Percentiles rank a stretch among this genome's conserved stretches.
Conservation (phyloP, 2,113 vertebrate genomes). For the Engystomops pustulosus region DNA sequence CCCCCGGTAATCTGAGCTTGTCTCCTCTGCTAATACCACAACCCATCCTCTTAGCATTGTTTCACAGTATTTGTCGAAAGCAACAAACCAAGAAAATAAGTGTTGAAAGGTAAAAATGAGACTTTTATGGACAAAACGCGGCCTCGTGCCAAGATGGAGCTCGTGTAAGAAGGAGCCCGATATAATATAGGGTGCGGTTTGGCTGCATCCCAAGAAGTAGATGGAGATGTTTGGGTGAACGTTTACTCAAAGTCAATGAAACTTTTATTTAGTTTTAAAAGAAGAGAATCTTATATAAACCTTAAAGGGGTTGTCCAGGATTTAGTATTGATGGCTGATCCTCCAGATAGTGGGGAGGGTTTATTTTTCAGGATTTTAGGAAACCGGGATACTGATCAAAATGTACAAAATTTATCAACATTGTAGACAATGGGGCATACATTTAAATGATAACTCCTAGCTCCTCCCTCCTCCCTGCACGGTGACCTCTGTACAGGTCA, state of each 20-base stretch:
- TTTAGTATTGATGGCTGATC: no score
- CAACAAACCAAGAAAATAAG: slow-evolving; percentile 3
- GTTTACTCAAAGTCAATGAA: not conserved
- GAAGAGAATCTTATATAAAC: no score
- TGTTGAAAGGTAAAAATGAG: slow-evolving; percentile 14
- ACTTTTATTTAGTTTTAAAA: no score
- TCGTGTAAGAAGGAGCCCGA: not conserved
- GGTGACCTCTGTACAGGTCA: no score
- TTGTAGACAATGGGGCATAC: no score
- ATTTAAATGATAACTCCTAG: no score
- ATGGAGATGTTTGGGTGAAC: not conserved
- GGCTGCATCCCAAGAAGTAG: not conserved
- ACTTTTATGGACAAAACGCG: slow-evolving; percentile 19
- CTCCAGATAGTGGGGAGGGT: no score
- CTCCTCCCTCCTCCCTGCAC: no score
- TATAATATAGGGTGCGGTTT: not conserved
- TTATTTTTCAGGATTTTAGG: no score
- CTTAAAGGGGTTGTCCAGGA: no score
- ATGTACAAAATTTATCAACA: no score
- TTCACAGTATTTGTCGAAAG: slow-evolving; percentile 19
- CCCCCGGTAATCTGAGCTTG: slow-evolving; percentile 12
- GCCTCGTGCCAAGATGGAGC: not conserved
- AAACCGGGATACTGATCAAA: no score
- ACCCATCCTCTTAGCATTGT: not conserved
- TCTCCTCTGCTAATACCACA: not conserved